A percentile compares a stretch with the other conserved stretches of the same genome.
These are phyloP conservation scores for Passerina amoena DNA, from an alignment of 2,113 vertebrate species.

Conservation along the genomic window DNA sequence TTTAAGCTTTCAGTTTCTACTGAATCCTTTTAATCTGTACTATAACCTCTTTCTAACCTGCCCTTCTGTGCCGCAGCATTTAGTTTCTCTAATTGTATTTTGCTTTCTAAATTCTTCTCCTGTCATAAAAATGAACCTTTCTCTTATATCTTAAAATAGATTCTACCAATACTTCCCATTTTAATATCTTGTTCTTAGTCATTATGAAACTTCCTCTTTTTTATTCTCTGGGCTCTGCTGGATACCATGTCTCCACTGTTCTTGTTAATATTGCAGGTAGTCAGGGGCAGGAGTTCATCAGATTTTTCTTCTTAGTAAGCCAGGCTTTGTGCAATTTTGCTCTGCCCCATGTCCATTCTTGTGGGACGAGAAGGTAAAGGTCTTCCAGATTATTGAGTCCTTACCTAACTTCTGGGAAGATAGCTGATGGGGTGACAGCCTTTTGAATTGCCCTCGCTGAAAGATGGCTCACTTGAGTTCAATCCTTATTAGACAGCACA, in stretches of 20 bases:
- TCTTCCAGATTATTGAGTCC: neutral
- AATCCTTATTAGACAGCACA: neutral
- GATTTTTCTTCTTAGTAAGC: neutral
- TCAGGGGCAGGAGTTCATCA: neutral
- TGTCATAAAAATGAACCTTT: neutral
- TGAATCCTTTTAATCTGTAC: conserved; percentile 35
- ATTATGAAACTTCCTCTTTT: neutral
- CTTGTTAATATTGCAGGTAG: neutral
- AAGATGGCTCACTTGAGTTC: neutral
- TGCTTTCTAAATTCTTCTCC: neutral
- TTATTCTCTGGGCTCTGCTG: neutral
- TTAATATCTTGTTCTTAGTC: neutral
- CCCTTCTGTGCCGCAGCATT: neutral
- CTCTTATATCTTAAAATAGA: neutral
- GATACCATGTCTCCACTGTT: neutral
- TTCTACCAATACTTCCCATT: neutral
- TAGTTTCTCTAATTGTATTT: conserved; percentile 39
- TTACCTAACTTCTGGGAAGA: neutral
- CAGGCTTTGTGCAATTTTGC: neutral
- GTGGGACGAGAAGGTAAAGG: neutral
- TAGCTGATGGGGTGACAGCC: neutral
- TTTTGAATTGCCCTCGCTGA: neutral
- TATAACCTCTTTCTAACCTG: conserved; percentile 40
- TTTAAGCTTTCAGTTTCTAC: neutral
- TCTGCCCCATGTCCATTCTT: neutral